Percentiles rank a stretch among this genome's conserved stretches.
phyloP scores from a whole-genome alignment of 92 coral and sea anemone species.

The Zoanthus sociatus region DNA sequence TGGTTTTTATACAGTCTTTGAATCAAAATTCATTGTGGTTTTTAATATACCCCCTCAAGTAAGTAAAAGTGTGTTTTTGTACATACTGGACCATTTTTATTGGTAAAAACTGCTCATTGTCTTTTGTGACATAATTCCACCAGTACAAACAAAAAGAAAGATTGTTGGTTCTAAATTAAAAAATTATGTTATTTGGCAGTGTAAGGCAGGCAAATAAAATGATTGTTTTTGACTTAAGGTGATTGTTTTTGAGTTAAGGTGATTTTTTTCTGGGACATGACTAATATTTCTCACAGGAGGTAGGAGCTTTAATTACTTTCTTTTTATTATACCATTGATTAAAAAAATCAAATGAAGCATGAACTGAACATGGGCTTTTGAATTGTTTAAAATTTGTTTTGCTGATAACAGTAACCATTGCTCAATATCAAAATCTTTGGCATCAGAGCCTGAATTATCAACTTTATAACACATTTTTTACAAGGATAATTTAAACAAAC shows the following conservation, averaged over 20 bases:
- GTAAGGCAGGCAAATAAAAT: background rate
- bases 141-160: background rate
- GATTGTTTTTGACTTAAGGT: background rate
- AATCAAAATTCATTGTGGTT: background rate
- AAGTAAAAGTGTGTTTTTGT: background rate
- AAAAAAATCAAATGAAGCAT: too few species aligned
- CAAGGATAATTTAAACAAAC: too few species aligned
- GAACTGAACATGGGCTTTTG: too few species aligned
- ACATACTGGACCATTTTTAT: slow-evolving; percentile 4
- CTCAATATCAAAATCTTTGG: too few species aligned
- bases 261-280: background rate
- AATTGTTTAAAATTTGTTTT: too few species aligned
- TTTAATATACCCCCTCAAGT: background rate
- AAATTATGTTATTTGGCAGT: background rate
- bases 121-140: slow-evolving; percentile 7
- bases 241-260: background rate
- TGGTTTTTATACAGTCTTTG: background rate
- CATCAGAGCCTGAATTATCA: too few species aligned
- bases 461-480: too few species aligned
- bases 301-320: slow-evolving; percentile 3
- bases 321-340: background rate
- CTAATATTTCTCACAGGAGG: slow-evolving; percentile 4
- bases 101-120: background rate
- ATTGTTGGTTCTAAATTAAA: too few species aligned
- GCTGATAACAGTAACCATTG: too few species aligned